Evolutionary conservation across 2,888 invertebrate species (phyloP).

Genomic region (Rhabditoides inermis): DNA sequence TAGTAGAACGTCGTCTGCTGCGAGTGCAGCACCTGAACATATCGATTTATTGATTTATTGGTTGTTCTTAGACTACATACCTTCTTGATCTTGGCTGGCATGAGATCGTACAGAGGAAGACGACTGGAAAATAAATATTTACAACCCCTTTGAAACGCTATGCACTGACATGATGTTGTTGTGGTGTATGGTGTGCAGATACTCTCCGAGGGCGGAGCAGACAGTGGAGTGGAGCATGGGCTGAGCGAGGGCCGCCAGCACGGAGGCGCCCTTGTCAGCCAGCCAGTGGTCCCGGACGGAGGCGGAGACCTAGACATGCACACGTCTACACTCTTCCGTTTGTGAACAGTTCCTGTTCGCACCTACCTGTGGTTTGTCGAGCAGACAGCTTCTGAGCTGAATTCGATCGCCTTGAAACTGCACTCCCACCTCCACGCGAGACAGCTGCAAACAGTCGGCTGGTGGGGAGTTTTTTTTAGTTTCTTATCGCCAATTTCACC

Average conservation of each 20-base stretch:
- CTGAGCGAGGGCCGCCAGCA: conserved; percentile 5
- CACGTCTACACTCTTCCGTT: neutral
- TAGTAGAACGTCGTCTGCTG: conserved; percentile 17
- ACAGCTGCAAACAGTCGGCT: too few relatives aligned
- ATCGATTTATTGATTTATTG: neutral
- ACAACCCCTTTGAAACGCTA: neutral
- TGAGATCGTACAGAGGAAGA: neutral
- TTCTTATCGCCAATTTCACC: too few relatives aligned
- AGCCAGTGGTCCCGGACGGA: conserved; percentile 12
- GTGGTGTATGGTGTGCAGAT: conserved; percentile 10
- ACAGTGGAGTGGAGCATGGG: conserved; percentile 11
- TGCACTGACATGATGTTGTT: conserved; percentile 12
- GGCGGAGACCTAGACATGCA: neutral
- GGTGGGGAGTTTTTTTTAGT: too few relatives aligned
- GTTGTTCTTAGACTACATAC: conserved; percentile 3
- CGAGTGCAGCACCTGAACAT: neutral
- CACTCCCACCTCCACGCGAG: too few relatives aligned
- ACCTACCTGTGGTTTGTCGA: neutral
- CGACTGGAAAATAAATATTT: neutral
- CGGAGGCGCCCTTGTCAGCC: conserved; percentile 9
- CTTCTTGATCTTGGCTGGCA: conserved; percentile 10
- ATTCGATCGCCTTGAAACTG: too few relatives aligned
- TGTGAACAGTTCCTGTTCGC: too few relatives aligned
- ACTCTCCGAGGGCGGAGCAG: conserved; percentile 7
- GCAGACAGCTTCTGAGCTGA: too few relatives aligned